Percentiles rank a stretch among this genome's conserved stretches.
Evolutionary conservation across 2,113 vertebrate genomes (phyloP).

Genomic region (Galbula dea): DNA sequence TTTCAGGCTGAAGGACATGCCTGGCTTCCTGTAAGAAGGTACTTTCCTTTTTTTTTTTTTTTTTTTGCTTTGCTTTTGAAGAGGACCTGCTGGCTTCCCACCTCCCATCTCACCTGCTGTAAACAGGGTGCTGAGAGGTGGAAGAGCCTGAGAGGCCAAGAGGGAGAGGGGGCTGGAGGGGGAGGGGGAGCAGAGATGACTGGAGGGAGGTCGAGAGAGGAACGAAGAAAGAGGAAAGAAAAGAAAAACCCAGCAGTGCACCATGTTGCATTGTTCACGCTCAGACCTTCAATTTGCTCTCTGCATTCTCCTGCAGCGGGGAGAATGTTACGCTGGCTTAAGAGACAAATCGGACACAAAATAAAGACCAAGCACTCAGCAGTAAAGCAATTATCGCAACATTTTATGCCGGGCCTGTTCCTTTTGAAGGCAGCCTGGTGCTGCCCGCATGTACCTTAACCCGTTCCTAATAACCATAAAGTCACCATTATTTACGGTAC

Average conservation of each 20-base stretch:
- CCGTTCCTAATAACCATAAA: constrained; percentile 99
- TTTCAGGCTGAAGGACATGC: not conserved
- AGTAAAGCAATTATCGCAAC: constrained; percentile 99
- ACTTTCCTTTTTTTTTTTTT: not conserved
- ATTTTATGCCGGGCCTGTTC: constrained; percentile 94
- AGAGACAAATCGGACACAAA: constrained; percentile 99
- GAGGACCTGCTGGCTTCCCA: not conserved
- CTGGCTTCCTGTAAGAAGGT: not conserved
- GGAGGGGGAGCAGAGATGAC: constrained; percentile 71
- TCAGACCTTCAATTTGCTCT: constrained; percentile 99
- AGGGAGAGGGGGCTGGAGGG: constrained; percentile 69
- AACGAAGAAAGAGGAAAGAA: constrained; percentile 82
- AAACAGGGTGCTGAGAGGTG: constrained; percentile 23
- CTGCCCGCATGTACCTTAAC: constrained; percentile 89
- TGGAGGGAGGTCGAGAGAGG: constrained; percentile 81
- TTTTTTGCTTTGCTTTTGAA: constrained; percentile 39
- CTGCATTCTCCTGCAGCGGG: constrained; percentile 98
- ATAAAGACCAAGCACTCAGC: constrained; percentile 93
- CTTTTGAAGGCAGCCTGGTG: constrained; percentile 91
- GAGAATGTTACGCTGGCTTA: constrained; percentile 99
- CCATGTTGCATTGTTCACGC: constrained; percentile 99
- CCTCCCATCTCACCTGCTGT: constrained; percentile 33
- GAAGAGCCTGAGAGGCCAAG: constrained; percentile 16
- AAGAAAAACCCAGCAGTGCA: constrained; percentile 89
- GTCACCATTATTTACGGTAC: constrained; percentile 99